These are phyloP conservation scores for Saccopteryx bilineata DNA, from an alignment of 2,113 vertebrate species.

Conservation along the genomic window DNA sequence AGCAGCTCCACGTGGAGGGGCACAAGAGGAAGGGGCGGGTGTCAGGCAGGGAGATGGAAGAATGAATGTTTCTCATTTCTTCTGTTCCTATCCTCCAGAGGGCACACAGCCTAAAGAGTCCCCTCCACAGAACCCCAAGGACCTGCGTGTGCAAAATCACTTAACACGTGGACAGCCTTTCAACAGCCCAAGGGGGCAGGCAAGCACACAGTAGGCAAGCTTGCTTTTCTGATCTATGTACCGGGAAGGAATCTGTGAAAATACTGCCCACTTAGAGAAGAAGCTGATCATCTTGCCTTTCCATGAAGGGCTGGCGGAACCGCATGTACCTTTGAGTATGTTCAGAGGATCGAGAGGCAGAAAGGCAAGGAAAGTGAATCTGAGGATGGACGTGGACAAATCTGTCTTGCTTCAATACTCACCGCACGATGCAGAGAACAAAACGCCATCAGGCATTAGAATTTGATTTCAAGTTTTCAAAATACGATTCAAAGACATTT, in stretches of 20 bases:
- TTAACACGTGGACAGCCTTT: neutral
- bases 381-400: neutral
- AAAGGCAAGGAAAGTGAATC: neutral
- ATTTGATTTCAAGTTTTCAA: neutral
- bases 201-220: neutral
- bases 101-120: neutral
- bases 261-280: neutral
- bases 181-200: neutral
- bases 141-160: neutral
- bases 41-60: neutral
- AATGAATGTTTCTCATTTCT: neutral
- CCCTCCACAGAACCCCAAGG: neutral
- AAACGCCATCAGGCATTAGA: neutral
- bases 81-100: neutral
- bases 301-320: constrained; percentile 4
- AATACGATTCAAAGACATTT: neutral
- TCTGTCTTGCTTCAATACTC: neutral
- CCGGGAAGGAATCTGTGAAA: constrained; percentile 25
- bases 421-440: neutral
- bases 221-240: neutral
- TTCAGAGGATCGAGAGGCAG: neutral
- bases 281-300: constrained; percentile 46
- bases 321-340: constrained; percentile 2
- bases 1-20: neutral
- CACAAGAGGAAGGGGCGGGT: neutral